Evolutionary conservation across 2,797 vertebrate genomes (phyloP).

Genomic region (Galagoides demidoff): DNA sequence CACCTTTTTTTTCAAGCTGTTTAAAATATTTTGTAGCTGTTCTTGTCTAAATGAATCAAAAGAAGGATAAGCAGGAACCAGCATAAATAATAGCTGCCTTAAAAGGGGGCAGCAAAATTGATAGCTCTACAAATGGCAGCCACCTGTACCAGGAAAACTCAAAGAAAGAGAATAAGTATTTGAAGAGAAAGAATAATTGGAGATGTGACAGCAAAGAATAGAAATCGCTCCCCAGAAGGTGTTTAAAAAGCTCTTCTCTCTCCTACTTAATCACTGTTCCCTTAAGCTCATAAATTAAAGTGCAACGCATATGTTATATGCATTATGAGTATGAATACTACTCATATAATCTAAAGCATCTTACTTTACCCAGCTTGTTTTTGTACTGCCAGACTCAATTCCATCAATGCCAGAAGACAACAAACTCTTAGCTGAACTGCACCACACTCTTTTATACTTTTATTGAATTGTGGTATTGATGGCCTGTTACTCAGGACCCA

Average conservation of each 20-base stretch:
- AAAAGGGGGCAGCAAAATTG: constrained; percentile 86
- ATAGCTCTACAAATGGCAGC: constrained; percentile 88
- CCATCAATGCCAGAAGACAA: constrained; percentile 51
- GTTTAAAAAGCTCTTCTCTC: constrained; percentile 75
- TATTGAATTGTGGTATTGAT: constrained; percentile 53
- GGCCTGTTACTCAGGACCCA: constrained; percentile 11
- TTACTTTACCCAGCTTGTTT: constrained; percentile 65
- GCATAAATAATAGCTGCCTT: constrained; percentile 87
- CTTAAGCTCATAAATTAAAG: constrained; percentile 72
- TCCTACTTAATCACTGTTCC: constrained; percentile 75
- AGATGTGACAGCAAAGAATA: constrained; percentile 79
- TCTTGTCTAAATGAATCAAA: constrained; percentile 88
- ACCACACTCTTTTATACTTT: constrained; percentile 45
- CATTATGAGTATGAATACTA: constrained; percentile 72
- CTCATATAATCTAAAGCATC: constrained; percentile 73
- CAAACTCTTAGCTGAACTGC: constrained; percentile 29
- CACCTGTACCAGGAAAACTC: constrained; percentile 87
- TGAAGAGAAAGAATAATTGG: constrained; percentile 76
- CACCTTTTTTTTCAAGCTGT: constrained; percentile 87
- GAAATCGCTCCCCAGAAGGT: constrained; percentile 75
- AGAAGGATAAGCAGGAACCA: constrained; percentile 85
- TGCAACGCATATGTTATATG: constrained; percentile 68
- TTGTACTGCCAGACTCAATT: constrained; percentile 51
- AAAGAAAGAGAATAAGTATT: constrained; percentile 80
- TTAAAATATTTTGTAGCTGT: constrained; percentile 89